Base-by-base conservation (phyloP, 2,888 invertebrate genomes). In the Tupiocoris notatus region DNA sequence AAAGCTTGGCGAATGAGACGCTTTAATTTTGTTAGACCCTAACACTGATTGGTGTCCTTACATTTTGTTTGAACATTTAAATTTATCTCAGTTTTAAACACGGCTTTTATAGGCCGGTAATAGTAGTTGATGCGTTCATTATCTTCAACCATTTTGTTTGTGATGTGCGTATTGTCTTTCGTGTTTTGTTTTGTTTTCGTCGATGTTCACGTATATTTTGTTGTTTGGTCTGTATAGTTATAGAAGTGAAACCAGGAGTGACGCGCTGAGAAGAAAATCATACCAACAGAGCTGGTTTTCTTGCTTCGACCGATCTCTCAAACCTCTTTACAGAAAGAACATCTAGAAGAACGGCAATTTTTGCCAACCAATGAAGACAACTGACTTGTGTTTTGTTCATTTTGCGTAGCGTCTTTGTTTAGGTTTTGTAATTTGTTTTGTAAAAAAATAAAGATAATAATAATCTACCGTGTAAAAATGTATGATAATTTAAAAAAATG, bases 251-350 rank as follows among this genome's bases (percentile, higher is more conserved):
- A 75, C 57, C 18, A 75, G 75, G 20, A 65, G 75, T 20, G 75
- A 75, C 25, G 24, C 58, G 1, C 7, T 65, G 3, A 25, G 21
- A 16, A 75, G 75, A 22, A 57, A 24, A 12, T 21, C 57, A 1
- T 57, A 65, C 65, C 75, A 75, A 24, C 75, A 75, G 21, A 65
- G 65, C 17, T 66, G 56, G 25, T 75, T 23, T 25, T 65, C 75
- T 21, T 75, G 75, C 65, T 75, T 75, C 65, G 65, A 75, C 64
- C 21, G 75, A 75, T 75, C 64, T 57, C 59, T 75, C 17, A 75
- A 75, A 21, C 65, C 65, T 12, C 39, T 75, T 22, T 57, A 57
- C n/a, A 54, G 65, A 20, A 75, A 66, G 22, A 73, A 70, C 70
- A 63, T 63, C 21, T 63, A 21, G 20, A 7, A 39, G 39, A n/a